Evolutionary conservation across 2,888 invertebrate species (phyloP), one percentile per base, ranked within the genome.

Genomic region (Nephrotoma guestfalica): DNA sequence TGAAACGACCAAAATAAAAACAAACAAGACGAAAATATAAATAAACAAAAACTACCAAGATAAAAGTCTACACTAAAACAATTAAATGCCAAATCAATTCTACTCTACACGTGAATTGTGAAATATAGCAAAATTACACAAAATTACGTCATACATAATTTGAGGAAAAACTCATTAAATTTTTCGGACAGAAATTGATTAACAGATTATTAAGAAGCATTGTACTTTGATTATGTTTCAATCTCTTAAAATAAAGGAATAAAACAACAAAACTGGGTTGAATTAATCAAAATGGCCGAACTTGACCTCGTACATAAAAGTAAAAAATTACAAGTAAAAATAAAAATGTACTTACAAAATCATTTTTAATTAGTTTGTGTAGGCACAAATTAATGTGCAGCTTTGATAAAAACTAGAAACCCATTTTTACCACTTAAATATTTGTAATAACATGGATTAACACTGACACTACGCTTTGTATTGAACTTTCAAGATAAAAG

Each of bases 371-470:
- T 85, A 85, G 85, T 85, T 85, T 86, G 42, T 84, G 91, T 92
- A 88, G 93, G 95, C 95, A 95, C 95, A 95, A 95, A 93, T 92
- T 93, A 93, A 95, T 94, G 94, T 94, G 94, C 94, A 93, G 40
- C 15, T 51, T 43, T 41, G 41, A 41, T 43, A 86, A 71, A 86
- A n/a, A 94, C 94, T 96, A 96, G 93, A 94, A 93, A 94, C 93
- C 94, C 95, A 96, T 96, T 93, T 92, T 94, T 93, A 93, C 92
- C 92, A 93, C 92, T 51, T 45, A 43, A 41, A 43, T 18, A 85
- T 11, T 85, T 43, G 43, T 41, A 85, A 85, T n/a, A 85, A 85
- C 18, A 15, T 43, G 18, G n/a, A 85, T 1, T 40, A 41, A 84
- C 41, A 84, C 11, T 85, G 43, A 85, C 43, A 85, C 85, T 85